Evolutionary conservation across 2,113 vertebrate species (phyloP).

Genomic region (Oncorhynchus nerka): DNA sequence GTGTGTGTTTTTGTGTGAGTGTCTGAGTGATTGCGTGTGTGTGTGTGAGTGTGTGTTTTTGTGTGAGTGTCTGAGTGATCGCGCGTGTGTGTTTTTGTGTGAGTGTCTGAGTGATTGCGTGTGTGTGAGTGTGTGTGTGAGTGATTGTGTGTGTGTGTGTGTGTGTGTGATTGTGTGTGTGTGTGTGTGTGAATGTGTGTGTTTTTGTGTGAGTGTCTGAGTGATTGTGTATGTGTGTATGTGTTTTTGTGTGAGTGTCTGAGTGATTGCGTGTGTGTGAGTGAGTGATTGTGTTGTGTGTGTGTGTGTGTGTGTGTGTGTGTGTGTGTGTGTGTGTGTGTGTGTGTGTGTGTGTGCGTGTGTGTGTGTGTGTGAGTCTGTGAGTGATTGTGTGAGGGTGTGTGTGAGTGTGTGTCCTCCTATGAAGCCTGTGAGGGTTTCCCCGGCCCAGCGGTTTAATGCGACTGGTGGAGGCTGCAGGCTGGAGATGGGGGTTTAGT

Average conservation of each 20-base stretch:
- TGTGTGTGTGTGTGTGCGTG: not conserved
- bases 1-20: not conserved
- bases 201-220: too few relatives aligned
- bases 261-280: too few relatives aligned
- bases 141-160: too few relatives aligned
- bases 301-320: not conserved
- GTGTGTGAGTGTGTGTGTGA: not conserved
- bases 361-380: too few relatives aligned
- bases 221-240: not conserved
- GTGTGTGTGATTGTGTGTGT: not conserved
- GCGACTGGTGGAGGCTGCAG: not conserved
- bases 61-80: not conserved
- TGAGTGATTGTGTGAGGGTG: not conserved
- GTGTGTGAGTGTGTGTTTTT: not conserved
- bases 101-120: too few relatives aligned
- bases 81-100: too few relatives aligned
- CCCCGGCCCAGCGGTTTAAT: conserved; percentile 15
- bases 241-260: not conserved
- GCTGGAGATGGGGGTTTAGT: not conserved
- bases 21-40: too few relatives aligned
- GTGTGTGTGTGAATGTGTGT: not conserved
- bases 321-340: too few relatives aligned
- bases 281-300: not conserved
- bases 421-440: conserved; percentile 15
- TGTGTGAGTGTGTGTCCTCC: too few relatives aligned